A percentile compares a stretch with the other conserved stretches of the same genome.
Evolutionary conservation across 2,888 invertebrate species (phyloP).

Genomic region (Belgica antarctica): DNA sequence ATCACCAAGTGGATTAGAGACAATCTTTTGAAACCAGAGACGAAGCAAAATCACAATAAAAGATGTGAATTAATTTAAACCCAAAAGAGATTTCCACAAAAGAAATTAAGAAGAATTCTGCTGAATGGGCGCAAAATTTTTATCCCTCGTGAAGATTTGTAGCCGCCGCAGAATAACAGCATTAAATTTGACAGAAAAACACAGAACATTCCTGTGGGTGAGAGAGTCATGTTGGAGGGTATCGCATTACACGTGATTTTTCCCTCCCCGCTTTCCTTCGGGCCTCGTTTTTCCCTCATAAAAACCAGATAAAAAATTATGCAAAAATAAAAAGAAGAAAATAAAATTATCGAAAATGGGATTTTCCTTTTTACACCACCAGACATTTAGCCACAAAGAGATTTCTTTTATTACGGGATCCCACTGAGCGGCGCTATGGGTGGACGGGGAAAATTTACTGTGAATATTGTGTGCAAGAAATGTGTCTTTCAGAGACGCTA

Average conservation of each 20-base stretch:
- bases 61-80: not conserved
- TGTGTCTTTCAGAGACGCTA: constrained; percentile 6
- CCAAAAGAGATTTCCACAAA: constrained; percentile 3
- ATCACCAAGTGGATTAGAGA: constrained; percentile 20
- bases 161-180: constrained; percentile 5
- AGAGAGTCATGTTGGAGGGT: constrained; percentile 22
- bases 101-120: not conserved
- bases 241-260: constrained; percentile 27
- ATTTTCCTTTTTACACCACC: constrained; percentile 24
- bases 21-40: not conserved
- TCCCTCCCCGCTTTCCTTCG: not conserved
- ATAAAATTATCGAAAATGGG: constrained; percentile 25
- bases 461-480: not conserved
- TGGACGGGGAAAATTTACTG: not conserved
- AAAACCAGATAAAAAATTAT: constrained; percentile 21
- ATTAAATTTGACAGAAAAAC: constrained; percentile 18
- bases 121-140: constrained; percentile 7
- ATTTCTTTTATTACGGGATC: not conserved
- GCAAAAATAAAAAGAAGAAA: constrained; percentile 23
- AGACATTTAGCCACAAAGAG: not conserved
- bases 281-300: constrained; percentile 4
- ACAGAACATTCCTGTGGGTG: constrained; percentile 8
- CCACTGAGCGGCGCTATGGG: not conserved
- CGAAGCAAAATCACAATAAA: not conserved
- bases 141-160: not conserved